A percentile compares a stretch with the other conserved stretches of the same genome.
phyloP scores from a whole-genome alignment of 2,888 invertebrate genomes.

The Hedya salicella region DNA sequence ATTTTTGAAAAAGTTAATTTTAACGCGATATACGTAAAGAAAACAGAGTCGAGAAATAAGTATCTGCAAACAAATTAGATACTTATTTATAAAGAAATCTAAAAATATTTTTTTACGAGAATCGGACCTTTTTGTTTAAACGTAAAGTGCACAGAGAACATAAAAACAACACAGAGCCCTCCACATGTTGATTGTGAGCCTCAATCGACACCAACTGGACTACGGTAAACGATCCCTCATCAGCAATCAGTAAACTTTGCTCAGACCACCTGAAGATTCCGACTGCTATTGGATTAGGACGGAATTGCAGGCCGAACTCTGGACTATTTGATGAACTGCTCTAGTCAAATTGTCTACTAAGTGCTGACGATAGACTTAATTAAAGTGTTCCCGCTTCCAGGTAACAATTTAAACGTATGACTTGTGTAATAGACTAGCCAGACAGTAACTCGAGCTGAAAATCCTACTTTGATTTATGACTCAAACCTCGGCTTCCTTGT shows the following conservation, averaged over 20 bases:
- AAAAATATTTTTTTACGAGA: too few species aligned
- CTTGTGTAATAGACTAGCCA: slow-evolving; percentile 36
- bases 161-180: too few species aligned
- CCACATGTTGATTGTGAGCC: slow-evolving; percentile 12
- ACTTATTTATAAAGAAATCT: too few species aligned
- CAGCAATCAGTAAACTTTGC: slow-evolving; percentile 24
- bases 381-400: slow-evolving; percentile 26
- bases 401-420: slow-evolving; percentile 38
- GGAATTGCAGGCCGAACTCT: slow-evolving; percentile 29
- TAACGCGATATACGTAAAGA: too few species aligned
- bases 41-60: too few species aligned
- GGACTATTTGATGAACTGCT: slow-evolving; percentile 18
- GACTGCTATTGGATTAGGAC: slow-evolving; percentile 32
- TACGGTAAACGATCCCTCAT: slow-evolving; percentile 2
- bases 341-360: slow-evolving; percentile 29
- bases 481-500: slow-evolving; percentile 29
- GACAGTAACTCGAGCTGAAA: slow-evolving; percentile 24
- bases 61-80: too few species aligned
- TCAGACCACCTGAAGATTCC: slow-evolving; percentile 39
- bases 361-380: slow-evolving; percentile 39
- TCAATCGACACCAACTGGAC: not conserved
- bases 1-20: too few species aligned
- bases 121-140: too few species aligned
- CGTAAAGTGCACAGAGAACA: too few species aligned
- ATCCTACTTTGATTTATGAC: slow-evolving; percentile 36